A percentile compares a stretch with the other conserved stretches of the same genome.
These are phyloP conservation scores for Poeciliopsis gracilis DNA, from an alignment of 2,797 vertebrate species.

Conservation along the genomic window DNA sequence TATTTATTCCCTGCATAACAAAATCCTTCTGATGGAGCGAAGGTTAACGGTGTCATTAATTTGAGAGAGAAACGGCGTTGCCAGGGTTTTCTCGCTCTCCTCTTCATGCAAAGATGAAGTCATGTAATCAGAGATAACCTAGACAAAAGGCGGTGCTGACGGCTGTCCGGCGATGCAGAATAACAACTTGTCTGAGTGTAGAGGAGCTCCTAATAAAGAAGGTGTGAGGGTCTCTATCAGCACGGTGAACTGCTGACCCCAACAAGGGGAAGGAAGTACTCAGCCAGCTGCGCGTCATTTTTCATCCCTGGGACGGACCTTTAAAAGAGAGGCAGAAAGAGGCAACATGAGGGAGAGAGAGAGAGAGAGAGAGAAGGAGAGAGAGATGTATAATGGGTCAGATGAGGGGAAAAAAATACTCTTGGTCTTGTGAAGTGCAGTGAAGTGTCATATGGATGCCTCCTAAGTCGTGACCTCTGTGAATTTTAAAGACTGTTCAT, in stretches of 20 bases:
- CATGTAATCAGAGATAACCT: constrained; percentile 28
- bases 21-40: not conserved
- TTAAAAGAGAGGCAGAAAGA: constrained; percentile 41
- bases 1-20: not conserved
- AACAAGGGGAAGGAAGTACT: constrained; percentile 71
- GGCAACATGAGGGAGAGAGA: constrained; percentile 14
- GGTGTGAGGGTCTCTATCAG: constrained; percentile 76
- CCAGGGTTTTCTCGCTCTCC: not conserved
- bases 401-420: constrained; percentile 50
- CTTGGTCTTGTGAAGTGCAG: constrained; percentile 66
- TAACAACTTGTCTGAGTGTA: constrained; percentile 66
- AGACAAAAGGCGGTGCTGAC: constrained; percentile 47
- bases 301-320: constrained; percentile 74
- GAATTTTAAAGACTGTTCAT: constrained; percentile 73
- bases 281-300: constrained; percentile 74
- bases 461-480: constrained; percentile 66
- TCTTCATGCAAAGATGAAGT: not conserved
- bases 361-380: not conserved
- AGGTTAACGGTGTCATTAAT: not conserved
- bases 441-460: constrained; percentile 69
- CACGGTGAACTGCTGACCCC: constrained; percentile 78
- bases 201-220: constrained; percentile 59
- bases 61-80: not conserved
- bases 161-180: constrained; percentile 49
- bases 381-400: constrained; percentile 28